These are phyloP conservation scores for Crocuta crocuta DNA, from an alignment of 2,113 vertebrate species.

Conservation along the genomic window DNA sequence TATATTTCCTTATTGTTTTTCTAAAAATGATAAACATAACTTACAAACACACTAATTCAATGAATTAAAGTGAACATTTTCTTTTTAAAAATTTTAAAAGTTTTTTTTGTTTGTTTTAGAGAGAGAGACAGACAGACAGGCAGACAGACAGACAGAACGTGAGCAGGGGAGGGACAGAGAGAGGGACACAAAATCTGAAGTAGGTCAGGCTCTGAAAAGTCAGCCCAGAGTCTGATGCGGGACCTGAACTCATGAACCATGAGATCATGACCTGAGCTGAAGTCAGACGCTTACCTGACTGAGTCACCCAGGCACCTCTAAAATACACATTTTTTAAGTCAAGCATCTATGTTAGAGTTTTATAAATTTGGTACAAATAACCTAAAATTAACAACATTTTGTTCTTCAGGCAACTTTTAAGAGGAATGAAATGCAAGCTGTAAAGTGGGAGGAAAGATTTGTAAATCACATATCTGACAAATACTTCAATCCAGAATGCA, in stretches of 20 bases:
- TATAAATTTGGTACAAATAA: not conserved
- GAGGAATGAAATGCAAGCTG: not conserved
- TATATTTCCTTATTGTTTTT: not conserved
- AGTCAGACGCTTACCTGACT: too few species aligned
- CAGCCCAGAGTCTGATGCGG: too few species aligned
- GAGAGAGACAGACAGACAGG: too few species aligned
- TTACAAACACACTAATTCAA: not conserved
- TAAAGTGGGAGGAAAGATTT: not conserved
- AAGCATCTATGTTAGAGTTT: not conserved
- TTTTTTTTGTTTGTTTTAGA: too few species aligned
- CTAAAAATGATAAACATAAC: not conserved
- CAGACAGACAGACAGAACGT: too few species aligned
- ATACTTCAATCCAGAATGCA: not conserved
- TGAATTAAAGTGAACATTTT: not conserved
- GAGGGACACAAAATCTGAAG: too few species aligned
- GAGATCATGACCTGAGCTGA: too few species aligned
- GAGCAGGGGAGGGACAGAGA: too few species aligned
- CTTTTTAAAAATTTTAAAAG: too few species aligned
- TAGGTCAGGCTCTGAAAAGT: too few species aligned
- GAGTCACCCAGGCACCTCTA: too few species aligned
- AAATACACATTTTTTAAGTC: not conserved
- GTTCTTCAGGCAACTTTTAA: not conserved
- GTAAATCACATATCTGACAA: not conserved
- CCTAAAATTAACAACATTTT: not conserved
- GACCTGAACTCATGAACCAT: too few species aligned